Conservation (phyloP, 1,140 invertebrate species). For the Teleopsis dalmanni region DNA sequence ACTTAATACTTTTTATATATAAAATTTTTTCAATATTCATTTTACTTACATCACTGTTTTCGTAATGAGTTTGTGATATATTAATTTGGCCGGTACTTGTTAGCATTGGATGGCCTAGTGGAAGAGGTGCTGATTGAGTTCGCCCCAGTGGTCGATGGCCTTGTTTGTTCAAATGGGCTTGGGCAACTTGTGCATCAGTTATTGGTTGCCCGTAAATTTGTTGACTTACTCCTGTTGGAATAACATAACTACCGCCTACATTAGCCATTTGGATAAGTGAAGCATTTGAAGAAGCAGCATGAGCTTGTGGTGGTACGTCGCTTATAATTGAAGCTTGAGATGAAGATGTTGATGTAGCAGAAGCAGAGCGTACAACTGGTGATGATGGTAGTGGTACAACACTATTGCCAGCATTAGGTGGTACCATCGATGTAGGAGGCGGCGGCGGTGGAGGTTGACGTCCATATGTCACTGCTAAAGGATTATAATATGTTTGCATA, state of each 20-base stretch:
- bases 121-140: conserved; percentile 89
- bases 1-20: too few relatives aligned
- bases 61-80: conserved; percentile 51
- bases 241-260: conserved; percentile 15
- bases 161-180: conserved; percentile 67
- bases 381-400: conserved; percentile 30
- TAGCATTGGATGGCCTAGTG: conserved; percentile 88
- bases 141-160: conserved; percentile 74
- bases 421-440: background rate
- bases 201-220: conserved; percentile 26
- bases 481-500: conserved; percentile 33
- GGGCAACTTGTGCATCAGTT: conserved; percentile 52
- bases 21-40: too few relatives aligned
- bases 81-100: conserved; percentile 48
- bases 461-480: conserved; percentile 25
- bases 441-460: conserved; percentile 13
- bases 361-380: conserved; percentile 35
- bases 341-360: conserved; percentile 39
- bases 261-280: conserved; percentile 15
- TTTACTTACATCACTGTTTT: conserved; percentile 52
- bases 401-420: conserved; percentile 25
- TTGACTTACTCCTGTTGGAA: conserved; percentile 16
- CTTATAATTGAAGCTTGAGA: conserved; percentile 36
- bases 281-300: conserved; percentile 30
- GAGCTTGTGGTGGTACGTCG: conserved; percentile 37